phyloP scores from a whole-genome alignment of 2,113 vertebrate genomes.

The Silurus glanis region DNA sequence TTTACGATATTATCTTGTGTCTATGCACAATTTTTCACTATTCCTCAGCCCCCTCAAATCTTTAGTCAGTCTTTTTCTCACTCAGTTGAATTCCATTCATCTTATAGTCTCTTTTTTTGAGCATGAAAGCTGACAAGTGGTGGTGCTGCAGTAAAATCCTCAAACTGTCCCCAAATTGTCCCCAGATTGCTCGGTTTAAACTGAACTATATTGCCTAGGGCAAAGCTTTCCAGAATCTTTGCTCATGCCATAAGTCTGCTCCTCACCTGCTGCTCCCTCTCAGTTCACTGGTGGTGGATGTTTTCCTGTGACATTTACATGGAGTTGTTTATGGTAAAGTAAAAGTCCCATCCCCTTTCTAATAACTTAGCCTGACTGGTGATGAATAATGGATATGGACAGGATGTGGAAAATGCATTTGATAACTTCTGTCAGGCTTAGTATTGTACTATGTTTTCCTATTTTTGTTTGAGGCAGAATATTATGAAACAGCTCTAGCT shows the following conservation, averaged over 20 bases:
- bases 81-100: background rate
- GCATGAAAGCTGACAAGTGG: background rate
- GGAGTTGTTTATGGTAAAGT: constrained; percentile 3
- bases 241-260: constrained; percentile 8
- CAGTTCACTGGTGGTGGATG: background rate
- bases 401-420: background rate
- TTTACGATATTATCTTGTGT: too few species aligned
- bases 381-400: background rate
- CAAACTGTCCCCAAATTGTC: constrained; percentile 1
- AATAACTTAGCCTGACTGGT: background rate
- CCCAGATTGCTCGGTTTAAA: background rate
- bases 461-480: background rate
- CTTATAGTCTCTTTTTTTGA: constrained; percentile 6
- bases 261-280: background rate
- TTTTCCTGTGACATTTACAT: background rate
- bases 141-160: background rate
- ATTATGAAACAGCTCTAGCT: background rate
- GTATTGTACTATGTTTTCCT: background rate
- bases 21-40: too few species aligned
- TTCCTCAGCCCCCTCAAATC: background rate
- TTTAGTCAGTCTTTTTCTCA: background rate
- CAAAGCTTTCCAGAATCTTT: background rate
- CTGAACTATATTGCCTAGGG: constrained; percentile 8
- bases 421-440: background rate
- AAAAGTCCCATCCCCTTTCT: background rate